These are phyloP conservation scores for Heterocephalus glaber DNA, from an alignment of 2,113 vertebrate genomes.

Conservation along the genomic window DNA sequence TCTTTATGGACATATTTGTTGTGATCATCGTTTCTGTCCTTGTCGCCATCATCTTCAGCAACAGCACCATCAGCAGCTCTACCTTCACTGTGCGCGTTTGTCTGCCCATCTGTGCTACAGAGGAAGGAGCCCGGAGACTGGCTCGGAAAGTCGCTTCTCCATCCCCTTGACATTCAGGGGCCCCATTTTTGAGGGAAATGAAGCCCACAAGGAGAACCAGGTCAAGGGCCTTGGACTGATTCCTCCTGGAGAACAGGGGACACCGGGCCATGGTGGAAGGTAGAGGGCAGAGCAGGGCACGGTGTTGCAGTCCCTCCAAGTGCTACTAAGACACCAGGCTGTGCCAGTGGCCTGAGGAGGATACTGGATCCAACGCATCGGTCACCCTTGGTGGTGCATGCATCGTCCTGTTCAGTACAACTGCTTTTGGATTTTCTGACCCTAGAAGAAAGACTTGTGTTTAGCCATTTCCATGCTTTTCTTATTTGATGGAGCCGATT, in stretches of 20 bases:
- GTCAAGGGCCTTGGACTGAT: no score
- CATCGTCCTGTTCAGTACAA: rapidly evolving
- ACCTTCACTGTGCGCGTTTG: not conserved
- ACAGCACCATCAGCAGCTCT: rapidly evolving
- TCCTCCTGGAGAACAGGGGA: not conserved
- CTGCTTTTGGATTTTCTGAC: not conserved
- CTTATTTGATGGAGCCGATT: not conserved
- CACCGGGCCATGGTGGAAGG: not conserved
- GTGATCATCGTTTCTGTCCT: no score
- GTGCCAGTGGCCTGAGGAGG: rapidly evolving
- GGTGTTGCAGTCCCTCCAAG: rapidly evolving
- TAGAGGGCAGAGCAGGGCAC: rapidly evolving
- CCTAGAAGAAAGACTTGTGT: not conserved
- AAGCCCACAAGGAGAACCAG: no score
- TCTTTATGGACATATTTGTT: not conserved
- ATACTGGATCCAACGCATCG: not conserved
- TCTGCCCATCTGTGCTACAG: rapidly evolving
- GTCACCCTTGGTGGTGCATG: no score
- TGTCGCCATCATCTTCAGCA: no score
- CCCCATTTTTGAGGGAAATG: not conserved
- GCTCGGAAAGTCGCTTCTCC: not conserved
- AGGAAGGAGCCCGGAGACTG: not conserved
- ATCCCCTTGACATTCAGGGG: not conserved
- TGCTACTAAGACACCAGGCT: no score
- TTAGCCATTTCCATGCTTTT: not conserved